Conservation (phyloP, 1,140 invertebrate genomes). For the fruit fly (Drosophila melanogaster) region Release_6_plus_ISO1_MT NT_033777.3:28547001-28547500, state of each 20-base stretch:
- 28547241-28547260: constrained; percentile 68
- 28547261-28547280: constrained; percentile 77
- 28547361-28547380: constrained; percentile 57
- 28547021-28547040: constrained; percentile 46
- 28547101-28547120: background rate
- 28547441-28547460: constrained; percentile 71
- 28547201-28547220: background rate
- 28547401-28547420: constrained; percentile 84
- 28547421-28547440: constrained; percentile 83
- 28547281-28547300: constrained; percentile 50
- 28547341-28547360: constrained; percentile 56
- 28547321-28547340: constrained; percentile 31
- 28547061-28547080: constrained; percentile 42
- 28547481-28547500: too few species aligned
- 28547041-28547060: constrained; percentile 38
- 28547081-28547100: constrained; percentile 18
- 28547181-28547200: constrained; percentile 37
- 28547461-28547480: constrained; percentile 12
- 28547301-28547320: constrained; percentile 18
- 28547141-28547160: constrained; percentile 54
- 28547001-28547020: constrained; percentile 9
- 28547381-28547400: constrained; percentile 84
- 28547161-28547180: constrained; percentile 66
- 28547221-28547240: constrained; percentile 27
- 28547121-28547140: constrained; percentile 67